Evolutionary conservation across 2,797 vertebrate genomes (phyloP).

Genomic region (Dromococcyx pavoninus): DNA sequence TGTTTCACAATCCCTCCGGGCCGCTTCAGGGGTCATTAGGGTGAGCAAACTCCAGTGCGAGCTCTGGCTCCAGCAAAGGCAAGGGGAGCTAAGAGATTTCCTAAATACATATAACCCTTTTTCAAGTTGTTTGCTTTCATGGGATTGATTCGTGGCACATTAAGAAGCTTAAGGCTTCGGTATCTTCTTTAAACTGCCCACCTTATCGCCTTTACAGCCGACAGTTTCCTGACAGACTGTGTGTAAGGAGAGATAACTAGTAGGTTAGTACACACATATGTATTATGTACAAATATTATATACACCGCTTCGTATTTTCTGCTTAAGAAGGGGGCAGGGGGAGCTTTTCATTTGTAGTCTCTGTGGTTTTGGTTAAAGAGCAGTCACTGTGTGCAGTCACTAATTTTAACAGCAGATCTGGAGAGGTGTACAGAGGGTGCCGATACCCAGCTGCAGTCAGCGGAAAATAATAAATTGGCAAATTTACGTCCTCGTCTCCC

Average conservation of each 20-base stretch:
- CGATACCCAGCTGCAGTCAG: constrained; percentile 34
- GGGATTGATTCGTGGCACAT: constrained; percentile 77
- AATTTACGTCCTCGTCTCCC: constrained; percentile 51
- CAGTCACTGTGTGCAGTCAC: neutral
- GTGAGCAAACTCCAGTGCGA: constrained; percentile 68
- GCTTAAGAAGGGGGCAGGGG: neutral
- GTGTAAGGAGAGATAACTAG: constrained; percentile 73
- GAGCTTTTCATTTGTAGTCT: neutral
- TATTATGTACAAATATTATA: neutral
- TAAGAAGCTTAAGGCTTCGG: constrained; percentile 75
- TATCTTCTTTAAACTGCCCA: constrained; percentile 76
- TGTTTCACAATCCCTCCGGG: constrained; percentile 72
- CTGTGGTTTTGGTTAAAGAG: neutral
- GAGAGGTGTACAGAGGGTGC: neutral
- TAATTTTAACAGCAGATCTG: neutral
- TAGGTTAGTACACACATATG: constrained; percentile 63
- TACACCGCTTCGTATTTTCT: neutral
- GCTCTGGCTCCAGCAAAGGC: neutral
- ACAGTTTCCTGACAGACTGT: constrained; percentile 67
- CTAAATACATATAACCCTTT: constrained; percentile 67
- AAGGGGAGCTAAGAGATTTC: constrained; percentile 45
- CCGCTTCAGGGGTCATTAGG: constrained; percentile 73
- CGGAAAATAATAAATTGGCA: constrained; percentile 35
- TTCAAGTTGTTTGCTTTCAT: constrained; percentile 77
- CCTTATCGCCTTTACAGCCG: constrained; percentile 71